Percentiles rank a stretch among this genome's conserved stretches.
These are phyloP conservation scores for Mungos mungo DNA, from an alignment of 2,113 vertebrate genomes.

Conservation along the genomic window DNA sequence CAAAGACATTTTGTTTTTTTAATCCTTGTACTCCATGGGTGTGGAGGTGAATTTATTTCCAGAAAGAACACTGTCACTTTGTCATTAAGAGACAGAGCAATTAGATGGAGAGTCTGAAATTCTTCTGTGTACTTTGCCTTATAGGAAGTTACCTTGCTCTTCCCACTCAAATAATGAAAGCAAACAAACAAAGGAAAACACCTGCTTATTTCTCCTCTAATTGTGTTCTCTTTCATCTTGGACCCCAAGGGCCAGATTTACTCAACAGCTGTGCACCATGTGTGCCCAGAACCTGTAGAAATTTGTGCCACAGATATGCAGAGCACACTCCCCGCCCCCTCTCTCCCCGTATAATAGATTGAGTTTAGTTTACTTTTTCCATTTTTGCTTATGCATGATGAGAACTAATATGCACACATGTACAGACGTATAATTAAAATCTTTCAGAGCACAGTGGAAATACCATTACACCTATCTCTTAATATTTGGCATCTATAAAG, in stretches of 20 bases:
- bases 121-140: constrained; percentile 53
- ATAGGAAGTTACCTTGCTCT: constrained; percentile 52
- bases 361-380: constrained; percentile 32
- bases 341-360: constrained; percentile 36
- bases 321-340: constrained; percentile 66
- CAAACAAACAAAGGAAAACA: constrained; percentile 82
- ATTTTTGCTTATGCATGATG: neutral
- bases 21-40: neutral
- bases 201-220: constrained; percentile 83
- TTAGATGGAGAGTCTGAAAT: constrained; percentile 51
- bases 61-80: constrained; percentile 59
- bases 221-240: constrained; percentile 77
- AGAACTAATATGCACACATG: neutral
- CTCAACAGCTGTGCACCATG: constrained; percentile 82
- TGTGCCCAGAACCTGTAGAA: constrained; percentile 82
- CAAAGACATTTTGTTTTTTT: neutral
- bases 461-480: neutral
- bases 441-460: neutral
- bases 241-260: constrained; percentile 82
- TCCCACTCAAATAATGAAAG: constrained; percentile 69
- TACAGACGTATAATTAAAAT: constrained; percentile 24
- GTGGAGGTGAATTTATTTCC: constrained; percentile 58
- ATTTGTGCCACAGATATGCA: constrained; percentile 50
- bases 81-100: constrained; percentile 58
- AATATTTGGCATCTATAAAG: neutral